Evolutionary conservation across 2,888 invertebrate genomes (phyloP).

Genomic region (Rutpela maculata): DNA sequence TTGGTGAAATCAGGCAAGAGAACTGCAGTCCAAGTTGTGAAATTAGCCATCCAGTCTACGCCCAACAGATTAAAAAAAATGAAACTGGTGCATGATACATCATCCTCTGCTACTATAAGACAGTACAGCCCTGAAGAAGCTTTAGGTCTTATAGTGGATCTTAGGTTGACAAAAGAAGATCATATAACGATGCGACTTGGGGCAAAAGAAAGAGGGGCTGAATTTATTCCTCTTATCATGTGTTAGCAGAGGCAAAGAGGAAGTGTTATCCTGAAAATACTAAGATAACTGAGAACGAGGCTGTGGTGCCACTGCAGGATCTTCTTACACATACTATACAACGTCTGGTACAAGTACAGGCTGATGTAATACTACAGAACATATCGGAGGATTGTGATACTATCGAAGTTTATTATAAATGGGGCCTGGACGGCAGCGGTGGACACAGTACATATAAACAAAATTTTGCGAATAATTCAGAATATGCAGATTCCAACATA

Average conservation of each 20-base stretch:
- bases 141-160: slow-evolving; percentile 41
- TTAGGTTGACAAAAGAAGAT: too few relatives aligned
- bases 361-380: slow-evolving; percentile 20
- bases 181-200: slow-evolving; percentile 34
- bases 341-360: slow-evolving; percentile 10
- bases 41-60: too few relatives aligned
- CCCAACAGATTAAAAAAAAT: too few relatives aligned
- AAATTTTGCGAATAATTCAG: slow-evolving; percentile 36
- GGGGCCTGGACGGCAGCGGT: too few relatives aligned
- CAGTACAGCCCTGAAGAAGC: not conserved
- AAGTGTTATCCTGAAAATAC: slow-evolving; percentile 41
- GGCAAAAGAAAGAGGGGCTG: slow-evolving; percentile 37
- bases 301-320: slow-evolving; percentile 30
- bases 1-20: too few relatives aligned
- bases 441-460: slow-evolving; percentile 42
- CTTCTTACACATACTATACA: slow-evolving; percentile 22
- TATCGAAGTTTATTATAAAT: slow-evolving; percentile 34
- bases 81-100: too few relatives aligned
- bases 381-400: slow-evolving; percentile 14
- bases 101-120: too few relatives aligned
- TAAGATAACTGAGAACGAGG: too few relatives aligned
- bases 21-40: too few relatives aligned
- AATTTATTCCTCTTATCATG: slow-evolving; percentile 42
- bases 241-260: slow-evolving; percentile 38
- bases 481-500: slow-evolving; percentile 37